Conservation (phyloP, 2,888 invertebrate species). For the Megamerina dolium region DNA sequence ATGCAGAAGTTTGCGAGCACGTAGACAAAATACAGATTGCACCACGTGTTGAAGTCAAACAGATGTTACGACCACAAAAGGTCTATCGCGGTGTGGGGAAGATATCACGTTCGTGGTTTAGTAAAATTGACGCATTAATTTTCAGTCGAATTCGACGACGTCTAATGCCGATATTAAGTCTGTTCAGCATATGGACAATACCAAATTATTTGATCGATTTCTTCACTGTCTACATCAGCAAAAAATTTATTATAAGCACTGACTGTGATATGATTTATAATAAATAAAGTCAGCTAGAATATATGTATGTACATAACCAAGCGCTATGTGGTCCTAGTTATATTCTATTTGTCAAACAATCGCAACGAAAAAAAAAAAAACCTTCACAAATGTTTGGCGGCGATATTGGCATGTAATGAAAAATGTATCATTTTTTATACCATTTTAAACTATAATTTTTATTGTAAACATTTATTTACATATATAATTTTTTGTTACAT, state of each 20-base stretch:
- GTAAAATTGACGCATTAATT: conserved; percentile 19
- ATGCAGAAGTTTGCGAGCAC: conserved; percentile 43
- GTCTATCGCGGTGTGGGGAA: conserved; percentile 17
- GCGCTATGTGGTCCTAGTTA: no score
- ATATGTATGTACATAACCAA: no score
- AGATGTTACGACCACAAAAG: conserved; percentile 19
- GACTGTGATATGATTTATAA: conserved; percentile 46
- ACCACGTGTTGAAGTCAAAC: conserved; percentile 37
- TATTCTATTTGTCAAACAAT: background rate
- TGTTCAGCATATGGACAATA: conserved; percentile 38
- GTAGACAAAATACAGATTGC: conserved; percentile 43
- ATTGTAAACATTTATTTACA: conserved; percentile 4
- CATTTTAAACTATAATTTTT: background rate
- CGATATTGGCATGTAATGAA: no score
- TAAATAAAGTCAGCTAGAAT: background rate
- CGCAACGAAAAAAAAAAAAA: no score
- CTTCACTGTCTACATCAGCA: conserved; percentile 33
- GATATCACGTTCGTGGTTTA: conserved; percentile 24
- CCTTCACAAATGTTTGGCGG: no score
- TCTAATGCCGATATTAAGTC: conserved; percentile 13
- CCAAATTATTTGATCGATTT: conserved; percentile 34
- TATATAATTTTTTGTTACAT: no score
- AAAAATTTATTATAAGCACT: conserved; percentile 34
- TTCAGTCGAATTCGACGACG: conserved; percentile 13
- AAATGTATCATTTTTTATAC: background rate